Base-by-base conservation (phyloP, 2,797 vertebrate species). In the Argentina silus region DNA sequence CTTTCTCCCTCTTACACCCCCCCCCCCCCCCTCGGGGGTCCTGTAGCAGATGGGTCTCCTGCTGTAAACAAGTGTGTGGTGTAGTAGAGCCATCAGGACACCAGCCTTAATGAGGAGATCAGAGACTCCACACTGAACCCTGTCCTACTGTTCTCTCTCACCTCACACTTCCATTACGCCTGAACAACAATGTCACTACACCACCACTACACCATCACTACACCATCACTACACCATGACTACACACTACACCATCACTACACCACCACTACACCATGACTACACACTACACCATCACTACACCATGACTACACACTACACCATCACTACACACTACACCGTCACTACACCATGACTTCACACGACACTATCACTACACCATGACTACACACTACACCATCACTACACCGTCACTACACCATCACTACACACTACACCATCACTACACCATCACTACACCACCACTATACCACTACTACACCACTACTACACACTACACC, bases 11-110 rank as follows among this genome's bases (percentile, higher is more conserved):
- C 8, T 64, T 10, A 4, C 55, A 17, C 7, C 2, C 17, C 15
- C 55, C 9, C 19, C 3, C 55, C n/a, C 23, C 71, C 44, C 70
- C 51, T 44, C 45, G 74, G 36, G 71, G 69, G 45, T 67, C 57
- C 10, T 77, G 78, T 15, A 57, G 74, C 90, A 86, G 88, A 84
- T 71, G 75, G 77, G 74, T 44, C 69, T 79, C 67, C 73, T 27
- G 70, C 88, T 91, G 89, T 85, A 91, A 91, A 86, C 87, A 67
- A 48, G 76, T 89, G 88, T 78, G 89, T 51, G 27, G 63, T 48
- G 43, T 61, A 63, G 63, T 21, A 45, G 42, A 21, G 50, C 36
- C 65, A 67, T 67, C 68, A 71, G 65, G 55, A 67, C 14, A 15
- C 53, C 36, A 15, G 50, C 57, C 43, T 36, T 75, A 68, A 75